Conservation (phyloP, 2,797 vertebrate genomes). For the Sciurus carolinensis region DNA sequence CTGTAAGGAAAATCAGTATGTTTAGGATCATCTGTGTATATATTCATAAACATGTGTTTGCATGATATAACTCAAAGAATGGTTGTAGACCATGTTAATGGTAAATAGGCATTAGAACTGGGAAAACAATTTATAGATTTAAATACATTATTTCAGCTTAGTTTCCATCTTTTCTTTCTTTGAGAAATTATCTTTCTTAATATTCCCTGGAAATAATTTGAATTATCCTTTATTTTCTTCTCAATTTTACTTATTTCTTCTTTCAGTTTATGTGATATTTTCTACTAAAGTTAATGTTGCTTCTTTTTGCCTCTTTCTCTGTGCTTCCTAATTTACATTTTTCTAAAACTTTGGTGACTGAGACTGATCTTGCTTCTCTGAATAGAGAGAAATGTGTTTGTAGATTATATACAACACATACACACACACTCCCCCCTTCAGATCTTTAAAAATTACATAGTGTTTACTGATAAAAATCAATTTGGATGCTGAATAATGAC, state of each 20-base stretch:
- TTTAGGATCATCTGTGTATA: neutral
- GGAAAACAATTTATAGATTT: conserved; percentile 20
- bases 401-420: too few relatives aligned
- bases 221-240: neutral
- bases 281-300: conserved; percentile 5
- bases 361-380: neutral
- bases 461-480: neutral
- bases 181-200: neutral
- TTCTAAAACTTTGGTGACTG: conserved; percentile 17
- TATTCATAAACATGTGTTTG: neutral
- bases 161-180: conserved; percentile 45
- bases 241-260: conserved; percentile 18
- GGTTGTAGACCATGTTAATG: neutral
- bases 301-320: conserved; percentile 61
- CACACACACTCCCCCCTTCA: too few relatives aligned
- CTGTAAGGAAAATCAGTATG: neutral
- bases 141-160: conserved; percentile 52
- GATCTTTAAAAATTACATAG: neutral
- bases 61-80: neutral
- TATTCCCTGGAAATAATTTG: conserved; percentile 33
- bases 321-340: conserved; percentile 19
- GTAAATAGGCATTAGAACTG: conserved; percentile 27
- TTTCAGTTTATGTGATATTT: conserved; percentile 40
- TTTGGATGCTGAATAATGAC: conserved; percentile 18
- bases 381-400: too few relatives aligned